phyloP scores from a whole-genome alignment of 2,113 vertebrate species.

The Scytalopus superciliaris region DNA sequence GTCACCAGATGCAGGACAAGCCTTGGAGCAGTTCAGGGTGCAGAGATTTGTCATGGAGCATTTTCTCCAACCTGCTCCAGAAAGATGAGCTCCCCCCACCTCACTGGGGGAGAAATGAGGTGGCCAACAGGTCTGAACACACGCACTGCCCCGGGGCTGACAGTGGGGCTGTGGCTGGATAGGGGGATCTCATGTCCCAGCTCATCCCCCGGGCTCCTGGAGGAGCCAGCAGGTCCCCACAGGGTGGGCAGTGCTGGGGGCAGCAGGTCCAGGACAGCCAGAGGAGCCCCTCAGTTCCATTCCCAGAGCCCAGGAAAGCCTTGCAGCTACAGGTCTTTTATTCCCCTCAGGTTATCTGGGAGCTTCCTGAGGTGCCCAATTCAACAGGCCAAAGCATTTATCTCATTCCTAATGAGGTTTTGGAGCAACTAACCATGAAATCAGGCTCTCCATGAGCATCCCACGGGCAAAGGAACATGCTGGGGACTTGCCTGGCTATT shows the following conservation, averaged over 20 bases:
- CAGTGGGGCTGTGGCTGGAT: not conserved
- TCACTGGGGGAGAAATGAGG: not conserved
- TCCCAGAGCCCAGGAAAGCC: not conserved
- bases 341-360: not conserved
- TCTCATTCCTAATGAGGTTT: not conserved
- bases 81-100: fast-evolving
- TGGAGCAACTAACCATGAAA: not conserved
- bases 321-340: not conserved
- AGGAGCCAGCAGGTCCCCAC: not conserved
- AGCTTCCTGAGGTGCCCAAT: not conserved
- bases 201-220: not conserved
- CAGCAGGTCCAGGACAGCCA: not conserved
- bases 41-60: not conserved
- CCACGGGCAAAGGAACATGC: not conserved
- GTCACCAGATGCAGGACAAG: not conserved
- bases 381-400: not conserved
- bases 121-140: not conserved
- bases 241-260: not conserved
- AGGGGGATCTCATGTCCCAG: not conserved
- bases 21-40: not conserved
- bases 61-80: not conserved
- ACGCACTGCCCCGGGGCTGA: fast-evolving
- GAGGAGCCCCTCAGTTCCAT: not conserved
- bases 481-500: not conserved
- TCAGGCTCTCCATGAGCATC: not conserved